These are phyloP conservation scores for Ispidina picta DNA, from an alignment of 2,797 vertebrate species.

Conservation along the genomic window DNA sequence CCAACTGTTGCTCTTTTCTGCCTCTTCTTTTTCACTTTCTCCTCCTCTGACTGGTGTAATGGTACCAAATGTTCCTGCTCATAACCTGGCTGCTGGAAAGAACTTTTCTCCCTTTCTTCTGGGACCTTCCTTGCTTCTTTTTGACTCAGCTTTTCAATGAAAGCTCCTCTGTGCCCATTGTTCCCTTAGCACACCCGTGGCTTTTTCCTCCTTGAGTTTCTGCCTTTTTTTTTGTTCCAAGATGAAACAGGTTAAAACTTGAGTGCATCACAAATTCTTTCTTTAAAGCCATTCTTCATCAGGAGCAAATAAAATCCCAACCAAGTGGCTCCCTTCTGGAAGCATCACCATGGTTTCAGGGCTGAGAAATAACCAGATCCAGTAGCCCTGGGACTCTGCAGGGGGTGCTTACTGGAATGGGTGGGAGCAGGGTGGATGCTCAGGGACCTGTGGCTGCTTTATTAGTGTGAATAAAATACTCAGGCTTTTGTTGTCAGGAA, in stretches of 20 bases:
- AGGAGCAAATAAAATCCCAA: neutral
- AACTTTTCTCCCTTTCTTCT: neutral
- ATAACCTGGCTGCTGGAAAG: neutral
- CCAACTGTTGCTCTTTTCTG: neutral
- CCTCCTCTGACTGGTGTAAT: rapidly evolving
- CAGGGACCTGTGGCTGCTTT: neutral
- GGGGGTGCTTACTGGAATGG: neutral
- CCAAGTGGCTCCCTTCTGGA: neutral
- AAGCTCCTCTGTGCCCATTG: rapidly evolving
- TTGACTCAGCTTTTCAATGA: neutral
- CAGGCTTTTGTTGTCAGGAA: slow-evolving; percentile 16
- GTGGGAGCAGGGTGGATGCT: neutral
- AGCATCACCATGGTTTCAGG: neutral
- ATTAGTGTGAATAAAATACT: neutral
- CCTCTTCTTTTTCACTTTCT: neutral
- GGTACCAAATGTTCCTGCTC: neutral
- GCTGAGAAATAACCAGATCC: neutral
- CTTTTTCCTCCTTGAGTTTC: neutral
- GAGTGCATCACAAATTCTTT: neutral
- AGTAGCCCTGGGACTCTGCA: neutral
- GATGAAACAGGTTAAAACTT: neutral
- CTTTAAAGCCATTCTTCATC: neutral
- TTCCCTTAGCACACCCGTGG: neutral
- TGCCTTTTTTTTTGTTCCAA: neutral
- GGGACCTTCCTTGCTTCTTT: neutral